phyloP scores from a whole-genome alignment of 2,888 invertebrate genomes.

The Dasypogon diadema region DNA sequence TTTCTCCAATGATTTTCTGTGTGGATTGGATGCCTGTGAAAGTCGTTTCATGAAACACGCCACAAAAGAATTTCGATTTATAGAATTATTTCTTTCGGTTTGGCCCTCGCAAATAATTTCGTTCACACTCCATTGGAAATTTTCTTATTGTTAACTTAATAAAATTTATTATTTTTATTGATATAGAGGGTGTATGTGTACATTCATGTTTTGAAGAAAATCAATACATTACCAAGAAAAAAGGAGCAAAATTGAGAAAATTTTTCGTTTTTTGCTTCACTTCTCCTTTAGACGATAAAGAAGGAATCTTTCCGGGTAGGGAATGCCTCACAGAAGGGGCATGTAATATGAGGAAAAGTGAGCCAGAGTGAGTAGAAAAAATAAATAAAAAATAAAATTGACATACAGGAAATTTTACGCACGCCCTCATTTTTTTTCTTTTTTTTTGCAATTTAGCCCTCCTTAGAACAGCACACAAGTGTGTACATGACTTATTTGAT shows the following conservation, averaged over 20 bases:
- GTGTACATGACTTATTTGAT: constrained; percentile 49
- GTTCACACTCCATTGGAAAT: not conserved
- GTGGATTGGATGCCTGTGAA: constrained; percentile 13
- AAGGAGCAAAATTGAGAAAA: constrained; percentile 18
- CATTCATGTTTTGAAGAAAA: constrained; percentile 15
- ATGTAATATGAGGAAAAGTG: constrained; percentile 19
- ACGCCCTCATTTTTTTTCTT: constrained; percentile 48
- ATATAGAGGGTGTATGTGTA: not conserved
- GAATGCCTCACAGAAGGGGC: constrained; percentile 4
- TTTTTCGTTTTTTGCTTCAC: constrained; percentile 13
- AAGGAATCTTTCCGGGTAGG: not conserved
- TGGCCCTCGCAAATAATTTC: not conserved
- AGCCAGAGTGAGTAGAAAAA: constrained; percentile 24
- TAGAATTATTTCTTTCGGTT: not conserved
- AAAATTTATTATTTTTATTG: constrained; percentile 13
- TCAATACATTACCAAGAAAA: constrained; percentile 23
- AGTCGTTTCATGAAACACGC: not conserved
- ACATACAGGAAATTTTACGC: constrained; percentile 53
- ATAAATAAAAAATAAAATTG: constrained; percentile 50
- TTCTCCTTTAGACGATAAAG: constrained; percentile 27
- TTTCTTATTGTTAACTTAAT: constrained; percentile 6
- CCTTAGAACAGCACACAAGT: constrained; percentile 34
- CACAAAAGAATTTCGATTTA: not conserved
- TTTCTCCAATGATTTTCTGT: not conserved
- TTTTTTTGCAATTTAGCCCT: constrained; percentile 34